These are phyloP conservation scores for Choristoneura rosaceana DNA, from an alignment of 2,888 invertebrate genomes.

Conservation along the genomic window DNA sequence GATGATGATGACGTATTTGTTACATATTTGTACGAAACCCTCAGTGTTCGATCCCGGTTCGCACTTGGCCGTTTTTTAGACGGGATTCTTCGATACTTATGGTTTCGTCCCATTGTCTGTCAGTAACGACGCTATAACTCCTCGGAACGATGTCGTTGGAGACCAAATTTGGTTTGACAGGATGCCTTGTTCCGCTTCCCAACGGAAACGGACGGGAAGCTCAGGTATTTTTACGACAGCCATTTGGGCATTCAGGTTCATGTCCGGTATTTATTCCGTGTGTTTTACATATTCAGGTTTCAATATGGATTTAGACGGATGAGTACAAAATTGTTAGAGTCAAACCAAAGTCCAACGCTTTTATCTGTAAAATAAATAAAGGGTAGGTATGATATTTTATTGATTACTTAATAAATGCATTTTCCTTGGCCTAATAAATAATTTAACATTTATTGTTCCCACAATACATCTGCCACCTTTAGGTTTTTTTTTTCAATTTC, in stretches of 20 bases:
- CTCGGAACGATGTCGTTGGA: conserved; percentile 25
- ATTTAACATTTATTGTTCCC: too few species aligned
- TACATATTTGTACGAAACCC: too few species aligned
- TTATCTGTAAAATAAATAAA: too few species aligned
- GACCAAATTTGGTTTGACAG: conserved; percentile 37
- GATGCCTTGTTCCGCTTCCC: conserved; percentile 20
- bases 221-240: conserved; percentile 28
- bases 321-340: neutral
- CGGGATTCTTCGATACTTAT: conserved; percentile 8
- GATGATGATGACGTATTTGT: too few species aligned
- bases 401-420: too few species aligned
- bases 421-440: too few species aligned
- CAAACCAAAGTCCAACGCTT: too few species aligned
- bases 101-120: conserved; percentile 26
- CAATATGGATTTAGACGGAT: neutral
- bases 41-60: too few species aligned
- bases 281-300: neutral
- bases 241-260: conserved; percentile 12
- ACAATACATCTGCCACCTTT: too few species aligned
- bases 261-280: conserved; percentile 13
- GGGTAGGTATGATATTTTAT: too few species aligned
- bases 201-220: conserved; percentile 18
- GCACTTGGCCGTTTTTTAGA: neutral
- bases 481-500: too few species aligned
- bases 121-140: conserved; percentile 26